Conservation (phyloP, 2,888 invertebrate species). For the Oxyscelio sp. region DNA sequence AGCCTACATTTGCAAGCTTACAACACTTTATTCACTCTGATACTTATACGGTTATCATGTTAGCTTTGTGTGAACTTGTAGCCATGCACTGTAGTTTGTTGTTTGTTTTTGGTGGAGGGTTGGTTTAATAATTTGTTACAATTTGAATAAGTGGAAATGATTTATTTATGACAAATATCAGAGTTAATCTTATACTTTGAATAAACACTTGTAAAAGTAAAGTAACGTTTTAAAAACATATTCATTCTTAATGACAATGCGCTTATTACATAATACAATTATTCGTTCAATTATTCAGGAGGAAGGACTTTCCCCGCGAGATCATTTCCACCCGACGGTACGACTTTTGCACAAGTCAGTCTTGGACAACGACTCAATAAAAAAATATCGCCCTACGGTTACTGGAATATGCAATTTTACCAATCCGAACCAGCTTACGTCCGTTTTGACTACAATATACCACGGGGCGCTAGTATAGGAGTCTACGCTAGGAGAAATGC, state of each 20-base stretch:
- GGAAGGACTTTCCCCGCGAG: constrained; percentile 96
- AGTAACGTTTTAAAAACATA: too few relatives aligned
- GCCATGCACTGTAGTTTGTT: constrained; percentile 51
- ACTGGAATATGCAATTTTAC: constrained; percentile 99
- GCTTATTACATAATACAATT: constrained; percentile 36
- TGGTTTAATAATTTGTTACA: not conserved
- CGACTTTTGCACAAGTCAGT: constrained; percentile 96
- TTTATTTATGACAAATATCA: not conserved
- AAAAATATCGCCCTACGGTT: constrained; percentile 97
- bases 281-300: constrained; percentile 89
- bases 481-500: constrained; percentile 98
- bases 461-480: constrained; percentile 97
- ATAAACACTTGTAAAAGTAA: not conserved
- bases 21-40: constrained; percentile 41
- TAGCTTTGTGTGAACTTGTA: constrained; percentile 52
- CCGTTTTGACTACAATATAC: constrained; percentile 97
- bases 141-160: not conserved
- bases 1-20: constrained; percentile 38
- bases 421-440: constrained; percentile 98
- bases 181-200: not conserved
- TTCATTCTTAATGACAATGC: too few relatives aligned
- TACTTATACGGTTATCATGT: constrained; percentile 43
- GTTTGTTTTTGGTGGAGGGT: constrained; percentile 37
- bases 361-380: constrained; percentile 96
- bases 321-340: constrained; percentile 97